Evolutionary conservation across 1,140 invertebrate species (phyloP), one percentile per base, ranked within the genome.

Genomic region (Musca vetustissima): DNA sequence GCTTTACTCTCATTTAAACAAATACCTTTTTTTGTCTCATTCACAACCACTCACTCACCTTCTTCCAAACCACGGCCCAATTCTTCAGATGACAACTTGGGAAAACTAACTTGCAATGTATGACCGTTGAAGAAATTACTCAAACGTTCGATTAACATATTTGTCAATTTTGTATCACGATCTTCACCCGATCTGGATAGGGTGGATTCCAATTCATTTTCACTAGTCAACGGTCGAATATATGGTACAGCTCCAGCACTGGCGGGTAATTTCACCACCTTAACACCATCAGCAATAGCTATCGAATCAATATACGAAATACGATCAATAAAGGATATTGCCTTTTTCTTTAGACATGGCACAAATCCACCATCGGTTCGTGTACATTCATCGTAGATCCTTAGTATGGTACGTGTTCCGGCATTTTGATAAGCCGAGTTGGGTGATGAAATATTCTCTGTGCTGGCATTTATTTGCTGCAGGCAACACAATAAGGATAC

Each of bases 331-430:
- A 92, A 92, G 0, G 89, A 84, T 67, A 92, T 89, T 0, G 91
- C 91, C 75, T 92, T 92, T 78, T 90, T 92, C 83, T 92, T 92
- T n/a, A 93, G 80, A 76, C 91, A 93, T 15, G 89, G 87, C 11
- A 89, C 84, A 25, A 92, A 83, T 14, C 87, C 88, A 24, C 83
- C 84, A 64, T 87, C 85, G 1, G 86, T 75, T 68, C 84, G 84
- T 64, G 84, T 83, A 73, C 88, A 89, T 69, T 90, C 88, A 72
- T 90, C 88, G 72, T 88, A 89, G 66, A 89, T 83, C 74, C 85
- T 85, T 53, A 86, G 77, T 15, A 86, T 72, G 57, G 87, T 85
- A 55, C 85, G 84, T 71, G 87, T 79, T 32, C 88, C 87, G 24
- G 83, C 75, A 67, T 75, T 84, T 52, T 67, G 57, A 14, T n/a